Evolutionary conservation across 2,113 vertebrate genomes (phyloP), one percentile per base, ranked within the genome.

Genomic region (Arenaria interpres): DNA sequence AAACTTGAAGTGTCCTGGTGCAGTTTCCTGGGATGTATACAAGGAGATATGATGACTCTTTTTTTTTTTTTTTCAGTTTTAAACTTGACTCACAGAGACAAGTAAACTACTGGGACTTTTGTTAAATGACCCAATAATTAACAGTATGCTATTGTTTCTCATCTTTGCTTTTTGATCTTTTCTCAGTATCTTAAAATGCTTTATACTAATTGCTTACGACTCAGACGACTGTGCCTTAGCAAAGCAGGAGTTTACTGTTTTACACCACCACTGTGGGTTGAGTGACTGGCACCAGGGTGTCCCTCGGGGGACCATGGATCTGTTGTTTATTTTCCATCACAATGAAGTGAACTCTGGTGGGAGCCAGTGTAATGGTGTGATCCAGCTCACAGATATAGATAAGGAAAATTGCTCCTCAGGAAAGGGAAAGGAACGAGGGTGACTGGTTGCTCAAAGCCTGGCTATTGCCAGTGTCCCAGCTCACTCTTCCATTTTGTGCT

Each of bases 111-210:
- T 54, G 19, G 25, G 62, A 92, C 63, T 89, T 85, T 67, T 76
- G 67, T 91, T 91, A 93, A 88, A 83, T 3, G 43, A 89, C 89
- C 77, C 45, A 57, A 78, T 92, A 94, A 56, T 92, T 91, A 95
- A 69, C 67, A 92, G 54, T 73, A 82, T 85, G 67, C 54, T 92
- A 94, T 95, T 94, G 91, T 96, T 95, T 94, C 54, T 66, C 88
- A 73, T 91, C 77, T 77, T 87, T 57, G 60, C 73, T 85, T 90
- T 91, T 96, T 95, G 87, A 67, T 93, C 84, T 94, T 96, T 95
- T 89, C 62, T 85, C 27, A 20, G 59, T 84, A 77, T 85, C 84
- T 94, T 81, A 69, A 96, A 92, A 88, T 53, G 74, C 35, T 92
- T 95, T 68, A 67, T 86, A 93, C 67, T 77, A 87, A 83, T 79